Base-by-base conservation (phyloP, 2,797 vertebrate genomes). In the Rhadinocentrus ornatus region DNA sequence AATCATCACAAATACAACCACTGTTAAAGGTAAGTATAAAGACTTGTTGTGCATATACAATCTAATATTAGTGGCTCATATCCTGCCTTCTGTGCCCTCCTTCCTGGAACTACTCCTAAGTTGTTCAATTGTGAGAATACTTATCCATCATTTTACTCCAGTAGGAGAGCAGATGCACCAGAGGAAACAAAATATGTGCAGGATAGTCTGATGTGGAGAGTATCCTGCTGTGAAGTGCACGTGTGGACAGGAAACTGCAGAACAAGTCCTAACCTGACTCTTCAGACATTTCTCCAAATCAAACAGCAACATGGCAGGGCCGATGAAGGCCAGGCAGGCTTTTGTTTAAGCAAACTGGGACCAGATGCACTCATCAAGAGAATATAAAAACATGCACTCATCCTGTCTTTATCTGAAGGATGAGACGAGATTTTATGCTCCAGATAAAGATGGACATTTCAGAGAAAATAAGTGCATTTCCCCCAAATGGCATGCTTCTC, bases 401-500 rank as follows among this genome's bases (percentile, higher is more conserved):
- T 46, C 15, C 15, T 46, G 41, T 20, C 18, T 46, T 46, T 46
- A 46, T 7, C 41, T 2, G 41, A 7, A 7, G 6, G 41, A 8
- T 20, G 41, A 46, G 18, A 46, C 7, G n/a, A 6, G 18, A 6
- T 46, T 46, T 46, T 31, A 10, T 48, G 18, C 39, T 31, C 3
- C 1, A 24, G 48, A 24, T 26, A 12, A 52, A n/a, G 9, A 48
- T 48, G 50, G 54, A n/a, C 26, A 20, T 15, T 26, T 62, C 32
- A 0, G n/a, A 73, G 32, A 34, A 44, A 75, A 50, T 15, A 44
- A 26, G 18, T 35, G 0, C 16, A n/a, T 59, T 61, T 44, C 32
- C 50, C 6, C 12, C n/a, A 77, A 73, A 71, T 32, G 55, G 68
- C 58, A 60, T 60, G 62, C 39, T n/a, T 4, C 18, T 71, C 52